A percentile compares a stretch with the other conserved stretches of the same genome.
Conservation (phyloP, 2,113 vertebrate genomes). For the Mus pahari region DNA sequence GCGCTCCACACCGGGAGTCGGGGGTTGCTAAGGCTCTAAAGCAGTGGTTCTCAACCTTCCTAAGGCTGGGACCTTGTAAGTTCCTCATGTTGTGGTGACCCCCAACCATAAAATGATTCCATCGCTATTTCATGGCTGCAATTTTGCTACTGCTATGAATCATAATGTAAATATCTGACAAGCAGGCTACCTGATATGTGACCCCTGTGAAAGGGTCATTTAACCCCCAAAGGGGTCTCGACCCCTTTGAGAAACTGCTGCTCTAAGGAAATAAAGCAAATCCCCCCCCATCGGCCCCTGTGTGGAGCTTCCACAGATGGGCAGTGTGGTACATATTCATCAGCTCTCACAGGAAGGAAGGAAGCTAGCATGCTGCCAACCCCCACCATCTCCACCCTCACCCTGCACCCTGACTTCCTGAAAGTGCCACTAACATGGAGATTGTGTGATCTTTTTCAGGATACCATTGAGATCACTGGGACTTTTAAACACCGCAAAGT, state of each 20-base stretch:
- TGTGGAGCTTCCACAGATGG: background rate
- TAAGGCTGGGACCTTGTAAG: background rate
- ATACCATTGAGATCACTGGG: slow-evolving; percentile 87
- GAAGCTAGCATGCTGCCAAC: background rate
- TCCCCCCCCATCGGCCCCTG: background rate
- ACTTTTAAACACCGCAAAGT: slow-evolving; percentile 92
- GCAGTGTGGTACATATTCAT: background rate
- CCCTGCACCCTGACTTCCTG: background rate
- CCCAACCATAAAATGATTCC: background rate
- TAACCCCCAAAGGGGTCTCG: background rate
- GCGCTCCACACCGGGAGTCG: too few species aligned
- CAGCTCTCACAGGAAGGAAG: background rate
- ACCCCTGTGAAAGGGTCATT: background rate
- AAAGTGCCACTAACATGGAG: background rate
- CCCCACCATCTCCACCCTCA: background rate
- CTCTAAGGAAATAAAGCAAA: slow-evolving; percentile 21
- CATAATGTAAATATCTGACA: background rate
- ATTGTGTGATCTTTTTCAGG: slow-evolving; percentile 77
- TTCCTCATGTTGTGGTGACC: background rate
- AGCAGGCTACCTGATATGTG: background rate
- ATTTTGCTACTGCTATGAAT: background rate
- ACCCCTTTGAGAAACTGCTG: background rate
- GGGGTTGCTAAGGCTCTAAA: background rate
- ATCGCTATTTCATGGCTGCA: background rate
- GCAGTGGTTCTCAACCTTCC: background rate